These are phyloP conservation scores for Caenorhabditis latens DNA, from an alignment of 1,140 invertebrate genomes.

Conservation along the genomic window DNA sequence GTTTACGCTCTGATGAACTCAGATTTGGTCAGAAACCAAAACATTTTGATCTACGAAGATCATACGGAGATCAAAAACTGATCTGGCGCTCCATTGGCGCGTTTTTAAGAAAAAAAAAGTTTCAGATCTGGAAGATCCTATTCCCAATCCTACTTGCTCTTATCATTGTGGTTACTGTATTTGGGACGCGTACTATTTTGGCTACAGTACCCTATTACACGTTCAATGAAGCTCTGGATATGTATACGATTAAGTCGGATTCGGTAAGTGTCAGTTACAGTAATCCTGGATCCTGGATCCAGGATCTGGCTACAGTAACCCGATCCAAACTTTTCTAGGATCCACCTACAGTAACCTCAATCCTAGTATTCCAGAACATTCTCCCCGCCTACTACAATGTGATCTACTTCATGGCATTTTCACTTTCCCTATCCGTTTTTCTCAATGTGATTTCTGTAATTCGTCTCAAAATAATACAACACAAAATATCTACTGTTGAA, in stretches of 20 bases:
- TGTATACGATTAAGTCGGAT: conserved; percentile 11
- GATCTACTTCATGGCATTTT: conserved; percentile 22
- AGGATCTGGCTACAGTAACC: background rate
- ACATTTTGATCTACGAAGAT: too few relatives aligned
- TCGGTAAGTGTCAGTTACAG: background rate
- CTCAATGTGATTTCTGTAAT: background rate
- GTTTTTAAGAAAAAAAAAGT: background rate
- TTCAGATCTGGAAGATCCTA: background rate
- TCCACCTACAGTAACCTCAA: too few relatives aligned
- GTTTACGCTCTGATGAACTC: too few relatives aligned
- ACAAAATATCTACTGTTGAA: background rate
- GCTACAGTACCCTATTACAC: conserved; percentile 8
- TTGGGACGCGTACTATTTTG: background rate
- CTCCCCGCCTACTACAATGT: conserved; percentile 22
- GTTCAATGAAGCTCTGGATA: background rate
- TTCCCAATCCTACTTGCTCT: background rate
- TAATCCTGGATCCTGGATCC: too few relatives aligned
- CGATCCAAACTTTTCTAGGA: too few relatives aligned
- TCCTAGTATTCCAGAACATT: background rate
- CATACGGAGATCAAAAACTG: too few relatives aligned
- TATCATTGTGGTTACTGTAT: background rate
- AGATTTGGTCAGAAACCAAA: too few relatives aligned
- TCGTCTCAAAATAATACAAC: conserved; percentile 6
- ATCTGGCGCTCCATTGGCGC: too few relatives aligned
- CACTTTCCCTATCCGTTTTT: background rate